Percentiles rank a stretch among this genome's conserved stretches.
Evolutionary conservation across 2,113 vertebrate genomes (phyloP).

Genomic region (Brachionichthys hirsutus): DNA sequence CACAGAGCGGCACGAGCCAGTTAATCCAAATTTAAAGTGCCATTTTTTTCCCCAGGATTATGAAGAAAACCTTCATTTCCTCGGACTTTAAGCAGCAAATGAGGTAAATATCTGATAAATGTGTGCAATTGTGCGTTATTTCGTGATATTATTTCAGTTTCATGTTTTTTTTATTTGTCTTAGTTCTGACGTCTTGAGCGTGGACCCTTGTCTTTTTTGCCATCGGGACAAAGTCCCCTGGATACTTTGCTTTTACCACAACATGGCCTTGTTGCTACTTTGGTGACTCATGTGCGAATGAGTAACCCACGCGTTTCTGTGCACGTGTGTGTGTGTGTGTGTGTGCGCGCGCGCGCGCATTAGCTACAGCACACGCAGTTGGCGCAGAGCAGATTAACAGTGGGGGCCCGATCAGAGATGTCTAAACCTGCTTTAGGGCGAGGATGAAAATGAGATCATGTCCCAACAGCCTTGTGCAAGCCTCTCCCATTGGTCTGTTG

Average conservation of each 20-base stretch:
- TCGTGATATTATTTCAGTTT: too few relatives aligned
- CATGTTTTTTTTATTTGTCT: too few relatives aligned
- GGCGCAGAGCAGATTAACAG: conserved; percentile 50
- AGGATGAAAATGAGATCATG: conserved; percentile 72
- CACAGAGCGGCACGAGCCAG: too few relatives aligned
- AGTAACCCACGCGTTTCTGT: conserved; percentile 7
- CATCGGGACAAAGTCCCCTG: background rate
- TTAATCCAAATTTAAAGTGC: too few relatives aligned
- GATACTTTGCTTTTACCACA: conserved; percentile 20
- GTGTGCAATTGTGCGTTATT: too few relatives aligned
- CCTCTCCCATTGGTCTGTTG: conserved; percentile 52
- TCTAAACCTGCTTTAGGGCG: conserved; percentile 60
- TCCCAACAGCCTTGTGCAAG: conserved; percentile 28
- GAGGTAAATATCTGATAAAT: too few relatives aligned
- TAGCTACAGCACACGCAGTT: conserved; percentile 35
- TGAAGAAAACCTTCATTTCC: too few relatives aligned
- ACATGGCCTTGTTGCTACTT: conserved; percentile 17
- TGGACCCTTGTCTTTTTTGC: conserved; percentile 20
- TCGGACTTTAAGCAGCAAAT: too few relatives aligned
- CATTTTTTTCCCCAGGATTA: too few relatives aligned
- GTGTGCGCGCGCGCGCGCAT: conserved; percentile 17
- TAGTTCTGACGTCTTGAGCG: too few relatives aligned
- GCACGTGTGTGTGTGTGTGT: background rate
- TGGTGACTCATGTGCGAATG: conserved; percentile 27
- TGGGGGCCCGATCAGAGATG: conserved; percentile 41